Conservation (phyloP, 2,113 vertebrate species). For the Gulo gulo region DNA sequence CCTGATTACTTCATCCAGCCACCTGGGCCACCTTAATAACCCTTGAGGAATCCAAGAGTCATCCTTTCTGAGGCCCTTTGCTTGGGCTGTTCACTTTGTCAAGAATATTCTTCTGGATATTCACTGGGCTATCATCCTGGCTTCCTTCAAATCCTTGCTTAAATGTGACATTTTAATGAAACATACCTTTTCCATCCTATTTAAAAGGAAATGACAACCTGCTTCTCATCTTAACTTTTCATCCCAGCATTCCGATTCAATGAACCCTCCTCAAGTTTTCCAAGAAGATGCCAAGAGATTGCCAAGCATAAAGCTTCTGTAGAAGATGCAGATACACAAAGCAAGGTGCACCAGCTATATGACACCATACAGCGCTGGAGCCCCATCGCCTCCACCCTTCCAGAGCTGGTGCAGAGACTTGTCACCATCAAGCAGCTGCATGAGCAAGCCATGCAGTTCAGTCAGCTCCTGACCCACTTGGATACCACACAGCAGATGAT, state of each 20-base stretch:
- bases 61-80: background rate
- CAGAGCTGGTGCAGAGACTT: conserved; percentile 93
- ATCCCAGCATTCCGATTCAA: background rate
- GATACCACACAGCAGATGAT: conserved; percentile 95
- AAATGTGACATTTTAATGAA: background rate
- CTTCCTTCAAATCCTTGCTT: background rate
- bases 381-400: conserved; percentile 87
- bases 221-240: background rate
- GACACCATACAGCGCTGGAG: conserved; percentile 94
- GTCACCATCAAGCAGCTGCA: conserved; percentile 91
- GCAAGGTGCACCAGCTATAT: conserved; percentile 94
- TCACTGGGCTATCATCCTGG: background rate
- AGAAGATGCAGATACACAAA: conserved; percentile 95
- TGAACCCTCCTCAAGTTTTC: background rate
- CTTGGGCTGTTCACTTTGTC: background rate
- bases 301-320: conserved; percentile 95
- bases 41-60: background rate
- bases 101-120: background rate
- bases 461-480: conserved; percentile 92
- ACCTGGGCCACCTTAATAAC: background rate
- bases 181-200: background rate
- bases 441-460: conserved; percentile 94
- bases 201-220: background rate
- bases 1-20: background rate
- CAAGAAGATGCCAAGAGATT: conserved; percentile 81